A percentile compares a stretch with the other conserved stretches of the same genome.
Conservation (phyloP, 2,888 invertebrate species). For the Eucriotettix oculatus region DNA sequence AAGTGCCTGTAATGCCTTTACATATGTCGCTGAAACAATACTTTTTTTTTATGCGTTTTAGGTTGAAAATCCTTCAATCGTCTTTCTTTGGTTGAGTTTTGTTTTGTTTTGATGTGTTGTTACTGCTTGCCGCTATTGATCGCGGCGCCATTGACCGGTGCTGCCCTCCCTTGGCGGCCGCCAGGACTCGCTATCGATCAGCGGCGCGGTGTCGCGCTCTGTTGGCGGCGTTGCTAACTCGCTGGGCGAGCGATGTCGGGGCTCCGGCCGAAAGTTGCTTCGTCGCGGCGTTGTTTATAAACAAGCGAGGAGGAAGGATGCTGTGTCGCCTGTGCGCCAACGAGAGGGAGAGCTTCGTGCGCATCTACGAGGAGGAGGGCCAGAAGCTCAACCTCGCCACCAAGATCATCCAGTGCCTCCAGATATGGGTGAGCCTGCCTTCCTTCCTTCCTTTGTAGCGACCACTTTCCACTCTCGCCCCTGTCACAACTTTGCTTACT, state of each 20-base stretch:
- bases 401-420: slow-evolving; percentile 20
- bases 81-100: too few species aligned
- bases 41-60: too few species aligned
- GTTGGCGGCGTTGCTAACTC: slow-evolving; percentile 5
- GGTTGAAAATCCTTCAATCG: too few species aligned
- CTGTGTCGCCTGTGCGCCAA: slow-evolving; percentile 12
- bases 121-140: too few species aligned
- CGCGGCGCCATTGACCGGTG: too few species aligned
- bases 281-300: slow-evolving; percentile 8
- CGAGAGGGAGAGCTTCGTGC: slow-evolving; percentile 13
- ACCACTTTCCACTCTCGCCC: too few species aligned
- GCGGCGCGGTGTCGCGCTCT: slow-evolving; percentile 7
- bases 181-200: not conserved
- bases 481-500: too few species aligned
- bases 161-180: too few species aligned
- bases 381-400: slow-evolving; percentile 17
- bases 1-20: too few species aligned
- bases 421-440: slow-evolving; percentile 19
- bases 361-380: slow-evolving; percentile 18
- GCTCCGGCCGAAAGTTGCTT: slow-evolving; percentile 1
- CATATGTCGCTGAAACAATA: too few species aligned
- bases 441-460: too few species aligned
- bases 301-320: not conserved
- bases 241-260: slow-evolving; percentile 1
- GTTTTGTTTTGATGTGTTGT: too few species aligned